phyloP scores from a whole-genome alignment of 2,113 vertebrate species.

The Pelvicachromis taeniatus region DNA sequence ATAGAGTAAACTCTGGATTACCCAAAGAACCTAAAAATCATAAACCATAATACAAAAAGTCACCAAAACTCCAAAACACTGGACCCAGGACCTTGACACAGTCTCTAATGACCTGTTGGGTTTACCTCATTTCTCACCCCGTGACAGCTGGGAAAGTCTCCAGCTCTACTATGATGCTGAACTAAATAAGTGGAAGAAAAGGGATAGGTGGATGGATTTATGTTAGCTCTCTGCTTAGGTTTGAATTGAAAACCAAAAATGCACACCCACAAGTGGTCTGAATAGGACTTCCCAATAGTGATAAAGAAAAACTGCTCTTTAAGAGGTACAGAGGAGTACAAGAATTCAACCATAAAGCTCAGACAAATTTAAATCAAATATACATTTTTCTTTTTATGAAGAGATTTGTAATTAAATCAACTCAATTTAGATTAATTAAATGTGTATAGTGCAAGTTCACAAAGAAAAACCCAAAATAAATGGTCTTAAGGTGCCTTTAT shows the following conservation, averaged over 20 bases:
- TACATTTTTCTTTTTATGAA: background rate
- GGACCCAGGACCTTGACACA: no score
- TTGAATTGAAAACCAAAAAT: background rate
- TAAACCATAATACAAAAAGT: no score
- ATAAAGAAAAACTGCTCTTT: background rate
- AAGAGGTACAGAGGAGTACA: background rate
- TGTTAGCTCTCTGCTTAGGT: background rate
- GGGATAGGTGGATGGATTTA: background rate
- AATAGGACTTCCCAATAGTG: background rate
- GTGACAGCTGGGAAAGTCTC: background rate
- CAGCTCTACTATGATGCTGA: background rate
- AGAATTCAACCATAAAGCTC: background rate
- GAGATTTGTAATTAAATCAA: background rate
- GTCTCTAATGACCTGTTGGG: accelerated
- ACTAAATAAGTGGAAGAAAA: background rate
- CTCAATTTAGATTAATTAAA: background rate
- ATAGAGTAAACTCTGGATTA: no score
- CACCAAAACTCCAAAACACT: no score
- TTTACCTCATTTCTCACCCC: background rate
- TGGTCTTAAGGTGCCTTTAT: no score
- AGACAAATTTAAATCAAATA: background rate
- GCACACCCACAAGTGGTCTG: background rate
- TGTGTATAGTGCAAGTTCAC: background rate
- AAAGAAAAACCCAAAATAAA: background rate
- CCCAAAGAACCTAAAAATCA: no score